Base-by-base conservation (phyloP, 2,113 vertebrate species). In the Amphiprion percula region DNA sequence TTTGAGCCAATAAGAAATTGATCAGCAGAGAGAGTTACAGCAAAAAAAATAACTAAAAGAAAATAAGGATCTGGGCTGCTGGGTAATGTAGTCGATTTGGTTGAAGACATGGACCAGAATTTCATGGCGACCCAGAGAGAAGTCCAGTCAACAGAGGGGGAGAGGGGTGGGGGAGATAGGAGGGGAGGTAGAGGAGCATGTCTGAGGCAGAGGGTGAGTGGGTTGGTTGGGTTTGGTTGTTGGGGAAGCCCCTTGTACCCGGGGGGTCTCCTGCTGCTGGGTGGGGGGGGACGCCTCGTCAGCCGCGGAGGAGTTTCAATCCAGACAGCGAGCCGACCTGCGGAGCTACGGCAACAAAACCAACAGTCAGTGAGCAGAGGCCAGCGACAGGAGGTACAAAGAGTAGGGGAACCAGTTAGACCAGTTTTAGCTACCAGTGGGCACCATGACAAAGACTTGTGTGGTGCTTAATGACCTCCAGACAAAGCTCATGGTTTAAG, bases 81-180 rank as follows among this genome's bases (percentile, higher is more conserved):
- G 72, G 74, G 66, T 80, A 70, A 64, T 71, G 61, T 41, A 59
- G 67, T 66, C 30, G 1, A 72, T 82, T 66, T 70, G 37, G 58
- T 21, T 5, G 52, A 17, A 76, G 80, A 90, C 83, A 87, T 82
- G 84, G 90, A 94, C 93, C 94, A 95, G 90, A 91, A 86, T 94
- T 96, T 96, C 93, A 90, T 81, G 84, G 80, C 82, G 79, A 89
- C 90, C 92, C 94, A 80, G 92, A 81, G 74, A 84, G 64, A 80
- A 80, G 86, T 90, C 86, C 92, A 83, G 90, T 92, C 88, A 90
- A 92, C 59, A 74, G 56, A 58, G 74, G 84, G 84, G 90, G 80
- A 91, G 26, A 89, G 33, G 52, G 19, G 50, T 84, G 12, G 12
- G 6, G 80, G 88, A 92, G 85, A 30, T 17, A 23, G 23, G 86